A percentile compares a stretch with the other conserved stretches of the same genome.
These are phyloP conservation scores for Drosophila chauvacae DNA, from an alignment of 1,140 invertebrate species.

Conservation along the genomic window DNA sequence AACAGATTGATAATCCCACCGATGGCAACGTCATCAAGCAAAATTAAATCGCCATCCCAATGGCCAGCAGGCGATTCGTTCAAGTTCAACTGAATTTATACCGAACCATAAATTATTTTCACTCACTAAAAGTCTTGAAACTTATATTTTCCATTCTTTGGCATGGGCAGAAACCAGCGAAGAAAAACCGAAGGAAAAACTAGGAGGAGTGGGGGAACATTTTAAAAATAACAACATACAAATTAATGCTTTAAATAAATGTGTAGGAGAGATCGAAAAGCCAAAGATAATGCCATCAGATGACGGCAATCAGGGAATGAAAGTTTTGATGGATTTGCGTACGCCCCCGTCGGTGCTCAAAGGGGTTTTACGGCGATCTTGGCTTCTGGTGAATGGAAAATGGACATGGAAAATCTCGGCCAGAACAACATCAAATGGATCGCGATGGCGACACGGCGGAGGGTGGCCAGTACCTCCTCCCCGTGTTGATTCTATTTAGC, in stretches of 20 bases:
- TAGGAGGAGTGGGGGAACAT: conserved; percentile 17
- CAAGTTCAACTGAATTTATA: conserved; percentile 78
- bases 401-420: conserved; percentile 26
- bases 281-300: conserved; percentile 50
- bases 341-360: conserved; percentile 29
- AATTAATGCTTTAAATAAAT: conserved; percentile 83
- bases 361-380: conserved; percentile 16
- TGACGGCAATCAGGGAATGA: conserved; percentile 45
- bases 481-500: conserved; percentile 66
- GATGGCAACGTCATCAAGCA: conserved; percentile 41
- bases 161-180: conserved; percentile 19
- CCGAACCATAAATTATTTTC: conserved; percentile 75
- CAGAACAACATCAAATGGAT: conserved; percentile 40
- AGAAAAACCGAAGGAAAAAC: conserved; percentile 15
- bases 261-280: conserved; percentile 35
- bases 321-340: conserved; percentile 54
- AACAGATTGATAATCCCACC: conserved; percentile 43
- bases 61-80: conserved; percentile 25
- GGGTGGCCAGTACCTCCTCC: conserved; percentile 3
- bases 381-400: conserved; percentile 6
- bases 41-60: conserved; percentile 32
- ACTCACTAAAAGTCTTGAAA: conserved; percentile 77
- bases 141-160: conserved; percentile 52
- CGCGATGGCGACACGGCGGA: conserved; percentile 32
- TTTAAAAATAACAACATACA: conserved; percentile 77